Evolutionary conservation across 2,797 vertebrate species (phyloP), one percentile per base, ranked within the genome.

Genomic region (Thaleichthys pacificus): DNA sequence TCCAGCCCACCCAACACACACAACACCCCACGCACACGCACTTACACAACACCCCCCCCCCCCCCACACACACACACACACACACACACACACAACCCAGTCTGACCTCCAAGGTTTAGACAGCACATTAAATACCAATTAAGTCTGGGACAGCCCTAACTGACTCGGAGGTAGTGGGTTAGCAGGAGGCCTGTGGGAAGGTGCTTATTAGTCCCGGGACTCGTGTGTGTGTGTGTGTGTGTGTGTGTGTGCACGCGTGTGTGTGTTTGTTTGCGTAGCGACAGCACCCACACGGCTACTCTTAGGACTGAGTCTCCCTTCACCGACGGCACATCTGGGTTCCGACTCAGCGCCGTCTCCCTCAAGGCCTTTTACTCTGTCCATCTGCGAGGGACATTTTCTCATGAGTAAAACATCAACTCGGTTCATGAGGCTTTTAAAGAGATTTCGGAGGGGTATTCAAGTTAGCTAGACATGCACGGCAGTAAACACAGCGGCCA

Each of bases 91-190:
- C 74, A 83, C 81, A 84, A 75, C 77, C 76, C 77, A 68, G 77
- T 76, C 77, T 87, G 85, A 85, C 84, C 90, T 88, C 80, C 69
- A 68, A 75, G 83, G 88, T 84, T 88, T 80, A 89, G 82, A 80
- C 81, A 89, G 85, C 88, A 77, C 81, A 91, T 91, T 91, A 91
- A 91, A 90, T 87, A 87, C 86, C 86, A 91, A 92, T 92, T 90
- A 91, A 83, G 81, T 70, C 77, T 75, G 76, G 79, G 85, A 70
- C 76, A 65, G 84, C 77, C 82, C 83, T 85, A 82, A 81, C 78
- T 81, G 77, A 78, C 78, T 80, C 81, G 89, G 80, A 84, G 83
- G 80, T 76, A 87, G 80, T 79, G 79, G 82, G 80, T 85, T 83
- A 82, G 74, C 74, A 89, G 81, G 80, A 84, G 87, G 85, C 88